Evolutionary conservation across 2,888 invertebrate genomes (phyloP).

Genomic region (Oasisia sp.): DNA sequence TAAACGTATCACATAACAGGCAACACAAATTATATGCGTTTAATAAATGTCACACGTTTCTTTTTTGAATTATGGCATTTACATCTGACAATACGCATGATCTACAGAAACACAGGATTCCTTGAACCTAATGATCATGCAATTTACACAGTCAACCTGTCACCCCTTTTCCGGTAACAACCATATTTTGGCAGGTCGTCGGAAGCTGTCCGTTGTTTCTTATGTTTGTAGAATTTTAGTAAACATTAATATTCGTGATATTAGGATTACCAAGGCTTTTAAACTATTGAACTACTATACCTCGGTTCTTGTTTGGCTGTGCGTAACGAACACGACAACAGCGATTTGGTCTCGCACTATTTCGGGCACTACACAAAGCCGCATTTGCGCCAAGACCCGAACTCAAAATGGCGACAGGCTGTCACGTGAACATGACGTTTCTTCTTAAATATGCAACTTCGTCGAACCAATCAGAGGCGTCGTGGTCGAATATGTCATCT

Average conservation of each 20-base stretch:
- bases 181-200: not conserved
- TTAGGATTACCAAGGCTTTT: not conserved
- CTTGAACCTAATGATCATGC: not conserved
- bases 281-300: not conserved
- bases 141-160: not conserved
- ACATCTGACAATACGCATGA: not conserved
- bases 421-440: not conserved
- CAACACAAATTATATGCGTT: not conserved
- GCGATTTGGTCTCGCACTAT: conserved; percentile 3
- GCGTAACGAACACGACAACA: not conserved
- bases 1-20: not conserved
- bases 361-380: conserved; percentile 6
- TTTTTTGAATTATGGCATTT: not conserved
- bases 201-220: conserved; percentile 4
- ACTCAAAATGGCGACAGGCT: not conserved
- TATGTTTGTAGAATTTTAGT: not conserved
- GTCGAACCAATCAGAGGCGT: not conserved
- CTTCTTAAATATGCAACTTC: conserved; percentile 13
- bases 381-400: not conserved
- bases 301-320: not conserved
- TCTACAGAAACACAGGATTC: not conserved
- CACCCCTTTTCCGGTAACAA: not conserved
- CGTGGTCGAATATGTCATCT: not conserved
- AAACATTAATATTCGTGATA: not conserved
- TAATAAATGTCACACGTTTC: not conserved